Evolutionary conservation across 1,140 invertebrate species (phyloP).

Genomic region (Oppia nitens): DNA sequence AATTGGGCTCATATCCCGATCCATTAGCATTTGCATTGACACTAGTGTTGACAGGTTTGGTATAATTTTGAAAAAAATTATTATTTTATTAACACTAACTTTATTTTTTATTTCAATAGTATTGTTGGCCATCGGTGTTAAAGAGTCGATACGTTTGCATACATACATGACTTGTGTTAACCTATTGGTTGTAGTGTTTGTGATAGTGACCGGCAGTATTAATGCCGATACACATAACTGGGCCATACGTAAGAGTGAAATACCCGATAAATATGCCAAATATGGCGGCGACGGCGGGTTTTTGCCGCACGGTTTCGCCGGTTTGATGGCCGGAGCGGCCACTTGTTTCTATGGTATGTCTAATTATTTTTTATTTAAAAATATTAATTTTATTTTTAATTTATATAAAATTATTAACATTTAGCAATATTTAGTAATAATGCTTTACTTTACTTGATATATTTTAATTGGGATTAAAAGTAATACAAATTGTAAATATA

Average conservation of each 20-base stretch:
- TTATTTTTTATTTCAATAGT: no score
- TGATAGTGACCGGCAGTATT: constrained; percentile 59
- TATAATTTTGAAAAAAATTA: not conserved
- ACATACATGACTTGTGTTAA: constrained; percentile 76
- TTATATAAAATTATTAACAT: no score
- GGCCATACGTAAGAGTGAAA: constrained; percentile 28
- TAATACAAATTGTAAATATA: no score
- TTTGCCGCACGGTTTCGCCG: constrained; percentile 42
- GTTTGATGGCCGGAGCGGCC: constrained; percentile 48
- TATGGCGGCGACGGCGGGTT: constrained; percentile 44
- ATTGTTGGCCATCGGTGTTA: constrained; percentile 59
- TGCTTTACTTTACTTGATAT: no score
- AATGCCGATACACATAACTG: constrained; percentile 64
- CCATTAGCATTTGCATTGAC: constrained; percentile 56
- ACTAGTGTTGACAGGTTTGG: constrained; percentile 35
- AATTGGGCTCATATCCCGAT: constrained; percentile 58
- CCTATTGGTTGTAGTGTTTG: constrained; percentile 57
- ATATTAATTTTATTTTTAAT: no score
- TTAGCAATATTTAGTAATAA: no score
- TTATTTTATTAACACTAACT: constrained; percentile 6
- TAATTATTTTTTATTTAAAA: no score
- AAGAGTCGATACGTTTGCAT: constrained; percentile 69
- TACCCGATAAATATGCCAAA: not conserved
- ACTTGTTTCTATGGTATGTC: constrained; percentile 79
- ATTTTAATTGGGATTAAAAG: no score